Conservation (phyloP, 2,113 vertebrate species). For the Erythrocercus mccallii region DNA sequence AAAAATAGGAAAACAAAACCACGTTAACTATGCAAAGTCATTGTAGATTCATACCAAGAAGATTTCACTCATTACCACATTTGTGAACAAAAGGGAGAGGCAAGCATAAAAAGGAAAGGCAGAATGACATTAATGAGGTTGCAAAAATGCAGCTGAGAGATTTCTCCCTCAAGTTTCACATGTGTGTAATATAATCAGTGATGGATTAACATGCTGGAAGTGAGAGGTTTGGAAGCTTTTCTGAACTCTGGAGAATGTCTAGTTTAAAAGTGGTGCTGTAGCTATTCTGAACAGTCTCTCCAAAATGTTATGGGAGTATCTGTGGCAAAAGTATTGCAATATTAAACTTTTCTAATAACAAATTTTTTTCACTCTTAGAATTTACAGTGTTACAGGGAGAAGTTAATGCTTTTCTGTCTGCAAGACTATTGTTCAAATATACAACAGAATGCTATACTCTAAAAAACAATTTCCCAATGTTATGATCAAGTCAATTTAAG, state of each 20-base stretch:
- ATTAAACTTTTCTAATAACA: neutral
- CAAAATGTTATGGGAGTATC: neutral
- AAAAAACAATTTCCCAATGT: neutral
- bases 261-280: neutral
- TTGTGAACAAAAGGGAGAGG: neutral
- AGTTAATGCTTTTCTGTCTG: neutral
- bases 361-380: neutral
- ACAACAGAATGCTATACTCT: neutral
- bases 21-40: neutral
- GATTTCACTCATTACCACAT: neutral
- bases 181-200: neutral
- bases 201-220: neutral
- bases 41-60: neutral
- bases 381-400: neutral
- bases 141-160: neutral
- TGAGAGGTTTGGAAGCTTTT: neutral
- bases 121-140: neutral
- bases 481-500: neutral
- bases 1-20: slow-evolving; percentile 2
- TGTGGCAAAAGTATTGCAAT: neutral
- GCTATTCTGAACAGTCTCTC: neutral
- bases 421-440: neutral
- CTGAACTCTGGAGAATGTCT: neutral
- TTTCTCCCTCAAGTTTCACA: neutral
- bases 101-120: neutral